Conservation (phyloP, 2,888 invertebrate species). For the Drosophila dives region DNA sequence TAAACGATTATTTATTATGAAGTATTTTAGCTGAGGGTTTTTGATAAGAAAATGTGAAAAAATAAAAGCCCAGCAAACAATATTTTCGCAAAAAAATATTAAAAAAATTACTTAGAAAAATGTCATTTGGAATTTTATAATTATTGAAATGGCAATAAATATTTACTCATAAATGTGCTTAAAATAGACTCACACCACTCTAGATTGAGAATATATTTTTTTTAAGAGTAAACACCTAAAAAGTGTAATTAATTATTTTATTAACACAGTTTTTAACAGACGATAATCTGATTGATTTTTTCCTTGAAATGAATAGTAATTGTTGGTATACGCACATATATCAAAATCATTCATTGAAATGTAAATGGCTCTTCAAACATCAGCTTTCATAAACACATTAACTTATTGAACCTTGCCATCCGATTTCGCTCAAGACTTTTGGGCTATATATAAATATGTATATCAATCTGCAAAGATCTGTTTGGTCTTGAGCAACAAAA, state of each 20-base stretch:
- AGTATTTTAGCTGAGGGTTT: no score
- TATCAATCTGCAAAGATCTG: conserved; percentile 25
- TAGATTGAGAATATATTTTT: neutral
- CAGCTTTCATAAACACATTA: neutral
- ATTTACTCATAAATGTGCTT: neutral
- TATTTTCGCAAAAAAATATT: neutral
- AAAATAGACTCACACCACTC: neutral
- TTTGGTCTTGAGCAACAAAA: conserved; percentile 30
- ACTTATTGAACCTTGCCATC: neutral
- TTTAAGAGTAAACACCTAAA: neutral
- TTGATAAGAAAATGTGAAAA: neutral
- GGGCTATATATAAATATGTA: conserved; percentile 36
- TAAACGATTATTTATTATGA: neutral
- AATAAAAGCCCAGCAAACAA: neutral
- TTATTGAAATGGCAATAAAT: neutral
- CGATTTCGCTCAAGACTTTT: conserved; percentile 7
- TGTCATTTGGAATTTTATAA: neutral
- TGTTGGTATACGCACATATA: neutral
- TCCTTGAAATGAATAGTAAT: neutral
- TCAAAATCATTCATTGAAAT: neutral
- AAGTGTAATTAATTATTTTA: neutral
- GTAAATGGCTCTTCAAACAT: neutral
- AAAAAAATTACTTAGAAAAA: neutral
- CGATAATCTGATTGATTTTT: neutral
- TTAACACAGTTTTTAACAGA: neutral